These are phyloP conservation scores for Nymphicus hollandicus DNA, from an alignment of 2,113 vertebrate genomes.

Conservation along the genomic window DNA sequence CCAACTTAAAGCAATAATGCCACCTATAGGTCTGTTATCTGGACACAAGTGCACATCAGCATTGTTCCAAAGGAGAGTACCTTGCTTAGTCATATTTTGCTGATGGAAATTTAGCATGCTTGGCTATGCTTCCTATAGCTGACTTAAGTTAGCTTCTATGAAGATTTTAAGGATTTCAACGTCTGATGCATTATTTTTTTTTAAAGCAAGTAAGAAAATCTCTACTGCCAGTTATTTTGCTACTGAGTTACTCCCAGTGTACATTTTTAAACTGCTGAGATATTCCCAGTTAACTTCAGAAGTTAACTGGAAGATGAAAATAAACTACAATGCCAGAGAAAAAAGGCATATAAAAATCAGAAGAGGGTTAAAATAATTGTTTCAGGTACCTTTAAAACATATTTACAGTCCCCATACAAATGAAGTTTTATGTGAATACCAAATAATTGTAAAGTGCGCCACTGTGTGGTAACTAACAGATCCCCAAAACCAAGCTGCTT, in stretches of 20 bases:
- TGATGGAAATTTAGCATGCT: background rate
- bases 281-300: background rate
- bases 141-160: background rate
- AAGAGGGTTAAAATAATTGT: background rate
- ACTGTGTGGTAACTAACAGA: background rate
- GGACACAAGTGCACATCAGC: background rate
- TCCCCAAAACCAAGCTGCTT: background rate
- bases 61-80: background rate
- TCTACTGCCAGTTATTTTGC: background rate
- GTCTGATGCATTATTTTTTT: background rate
- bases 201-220: background rate
- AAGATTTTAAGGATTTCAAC: background rate
- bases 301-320: background rate
- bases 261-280: background rate
- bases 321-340: background rate
- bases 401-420: background rate
- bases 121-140: background rate
- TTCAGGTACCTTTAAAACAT: background rate
- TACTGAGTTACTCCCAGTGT: background rate
- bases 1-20: background rate
- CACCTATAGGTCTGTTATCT: background rate
- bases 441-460: constrained; percentile 11
- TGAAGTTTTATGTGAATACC: background rate
- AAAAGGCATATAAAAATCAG: background rate
- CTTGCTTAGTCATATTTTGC: background rate